Conservation (phyloP, 2,888 invertebrate species). For the Cryptophagus acutangulus region DNA sequence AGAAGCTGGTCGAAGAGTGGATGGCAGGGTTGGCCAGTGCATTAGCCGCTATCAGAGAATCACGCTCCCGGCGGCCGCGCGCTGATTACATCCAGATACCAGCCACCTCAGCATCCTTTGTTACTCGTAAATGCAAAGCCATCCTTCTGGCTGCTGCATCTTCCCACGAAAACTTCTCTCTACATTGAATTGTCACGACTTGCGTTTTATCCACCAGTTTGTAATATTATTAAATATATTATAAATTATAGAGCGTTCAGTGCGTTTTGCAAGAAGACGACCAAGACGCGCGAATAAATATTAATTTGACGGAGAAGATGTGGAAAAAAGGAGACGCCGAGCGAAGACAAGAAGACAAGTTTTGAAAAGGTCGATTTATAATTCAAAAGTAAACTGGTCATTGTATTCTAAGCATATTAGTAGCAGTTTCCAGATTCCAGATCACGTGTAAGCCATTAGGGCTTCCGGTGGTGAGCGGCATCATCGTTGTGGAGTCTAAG, state of each 20-base stretch:
- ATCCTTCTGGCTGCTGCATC: constrained; percentile 16
- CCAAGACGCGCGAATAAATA: too few relatives aligned
- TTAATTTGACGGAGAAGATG: too few relatives aligned
- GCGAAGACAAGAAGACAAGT: not conserved
- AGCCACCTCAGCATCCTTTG: constrained; percentile 35
- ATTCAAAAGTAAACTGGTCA: constrained; percentile 41
- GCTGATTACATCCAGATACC: constrained; percentile 36
- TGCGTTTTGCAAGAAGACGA: too few relatives aligned
- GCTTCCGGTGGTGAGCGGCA: constrained; percentile 41
- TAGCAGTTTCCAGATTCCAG: constrained; percentile 43
- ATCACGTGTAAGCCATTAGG: constrained; percentile 49
- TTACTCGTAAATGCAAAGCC: constrained; percentile 13
- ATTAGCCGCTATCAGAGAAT: constrained; percentile 35
- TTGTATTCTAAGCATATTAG: constrained; percentile 45
- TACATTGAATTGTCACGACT: constrained; percentile 28
- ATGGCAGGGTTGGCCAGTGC: constrained; percentile 31
- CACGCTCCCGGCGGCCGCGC: constrained; percentile 35
- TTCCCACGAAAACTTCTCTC: constrained; percentile 25
- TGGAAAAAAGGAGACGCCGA: too few relatives aligned
- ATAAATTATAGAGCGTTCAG: too few relatives aligned
- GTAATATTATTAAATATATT: constrained; percentile 1
- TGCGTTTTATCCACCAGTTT: constrained; percentile 1
- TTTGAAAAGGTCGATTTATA: constrained; percentile 25
- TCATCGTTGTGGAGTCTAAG: constrained; percentile 15
- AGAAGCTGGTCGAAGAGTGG: constrained; percentile 15